Conservation (phyloP, 2,797 vertebrate species). For the Melanogrammus aeglefinus region DNA sequence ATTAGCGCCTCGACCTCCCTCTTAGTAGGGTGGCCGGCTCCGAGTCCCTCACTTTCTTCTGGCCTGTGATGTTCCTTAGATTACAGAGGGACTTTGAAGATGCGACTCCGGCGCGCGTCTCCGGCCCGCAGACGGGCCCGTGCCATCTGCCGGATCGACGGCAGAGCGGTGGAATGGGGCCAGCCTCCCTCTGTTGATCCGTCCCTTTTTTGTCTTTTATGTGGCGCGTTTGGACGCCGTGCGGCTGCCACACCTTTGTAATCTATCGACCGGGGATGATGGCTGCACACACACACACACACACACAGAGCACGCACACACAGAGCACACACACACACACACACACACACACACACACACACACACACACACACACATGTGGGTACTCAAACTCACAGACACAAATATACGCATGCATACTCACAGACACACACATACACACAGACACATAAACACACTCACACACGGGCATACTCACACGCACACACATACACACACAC, state of each 20-base stretch:
- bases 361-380: no score
- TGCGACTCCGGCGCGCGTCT: slow-evolving; percentile 85
- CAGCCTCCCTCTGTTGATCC: slow-evolving; percentile 92
- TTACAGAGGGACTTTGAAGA: slow-evolving; percentile 99
- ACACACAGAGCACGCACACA: slow-evolving; percentile 29
- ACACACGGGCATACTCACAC: no score
- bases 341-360: no score
- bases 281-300: slow-evolving; percentile 51
- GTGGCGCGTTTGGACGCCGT: slow-evolving; percentile 84
- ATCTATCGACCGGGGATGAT: slow-evolving; percentile 76
- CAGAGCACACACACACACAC: slow-evolving; percentile 26
- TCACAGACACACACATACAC: no score
- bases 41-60: slow-evolving; percentile 95
- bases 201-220: slow-evolving; percentile 86
- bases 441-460: no score
- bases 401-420: no score
- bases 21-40: slow-evolving; percentile 89
- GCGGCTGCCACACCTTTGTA: slow-evolving; percentile 85
- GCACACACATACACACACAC: no score
- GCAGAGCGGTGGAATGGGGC: slow-evolving; percentile 89
- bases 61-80: slow-evolving; percentile 97
- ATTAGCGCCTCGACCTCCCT: slow-evolving; percentile 93
- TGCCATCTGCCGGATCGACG: slow-evolving; percentile 94
- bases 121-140: slow-evolving; percentile 86
- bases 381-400: no score